A percentile compares a stretch with the other conserved stretches of the same genome.
Evolutionary conservation across 2,888 invertebrate genomes (phyloP).

Genomic region (Xestia c-nigrum): DNA sequence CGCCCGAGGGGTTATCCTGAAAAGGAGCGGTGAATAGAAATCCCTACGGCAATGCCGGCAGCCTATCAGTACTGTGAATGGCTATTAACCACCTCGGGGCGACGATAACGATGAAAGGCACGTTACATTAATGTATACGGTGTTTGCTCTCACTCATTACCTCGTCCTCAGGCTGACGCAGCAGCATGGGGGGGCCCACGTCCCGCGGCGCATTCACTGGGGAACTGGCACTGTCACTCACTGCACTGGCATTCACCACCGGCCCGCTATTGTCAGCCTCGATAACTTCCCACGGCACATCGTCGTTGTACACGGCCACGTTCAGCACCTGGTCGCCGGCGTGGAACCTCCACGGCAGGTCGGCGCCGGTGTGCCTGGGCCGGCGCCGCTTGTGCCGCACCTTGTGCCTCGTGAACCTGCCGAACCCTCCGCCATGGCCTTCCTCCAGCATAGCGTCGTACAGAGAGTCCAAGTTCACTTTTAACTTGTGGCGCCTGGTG

Average conservation of each 20-base stretch:
- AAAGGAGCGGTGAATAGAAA: conserved; percentile 83
- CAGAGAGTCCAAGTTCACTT: conserved; percentile 84
- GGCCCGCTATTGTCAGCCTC: conserved; percentile 78
- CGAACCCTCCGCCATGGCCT: conserved; percentile 80
- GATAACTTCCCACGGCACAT: conserved; percentile 89
- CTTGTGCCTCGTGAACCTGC: conserved; percentile 85
- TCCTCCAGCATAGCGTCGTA: conserved; percentile 87
- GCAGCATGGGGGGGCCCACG: conserved; percentile 85
- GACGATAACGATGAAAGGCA: conserved; percentile 87
- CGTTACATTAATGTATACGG: conserved; percentile 76
- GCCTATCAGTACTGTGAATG: conserved; percentile 86
- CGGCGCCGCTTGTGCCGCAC: conserved; percentile 88
- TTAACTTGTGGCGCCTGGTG: conserved; percentile 77
- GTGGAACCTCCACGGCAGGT: conserved; percentile 89
- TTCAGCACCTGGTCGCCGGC: conserved; percentile 88
- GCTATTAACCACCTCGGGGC: conserved; percentile 88
- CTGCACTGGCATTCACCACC: conserved; percentile 83
- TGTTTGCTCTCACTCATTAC: conserved; percentile 85
- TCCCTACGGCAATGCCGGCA: conserved; percentile 81
- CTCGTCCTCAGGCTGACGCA: conserved; percentile 85
- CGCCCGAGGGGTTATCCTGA: conserved; percentile 83
- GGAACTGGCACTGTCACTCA: conserved; percentile 86
- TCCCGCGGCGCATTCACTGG: conserved; percentile 80
- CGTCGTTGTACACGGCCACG: conserved; percentile 89
- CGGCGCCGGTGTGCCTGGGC: conserved; percentile 82